Percentiles rank a stretch among this genome's conserved stretches.
These are phyloP conservation scores for Andrena marginata DNA, from an alignment of 2,888 invertebrate genomes.

Conservation along the genomic window DNA sequence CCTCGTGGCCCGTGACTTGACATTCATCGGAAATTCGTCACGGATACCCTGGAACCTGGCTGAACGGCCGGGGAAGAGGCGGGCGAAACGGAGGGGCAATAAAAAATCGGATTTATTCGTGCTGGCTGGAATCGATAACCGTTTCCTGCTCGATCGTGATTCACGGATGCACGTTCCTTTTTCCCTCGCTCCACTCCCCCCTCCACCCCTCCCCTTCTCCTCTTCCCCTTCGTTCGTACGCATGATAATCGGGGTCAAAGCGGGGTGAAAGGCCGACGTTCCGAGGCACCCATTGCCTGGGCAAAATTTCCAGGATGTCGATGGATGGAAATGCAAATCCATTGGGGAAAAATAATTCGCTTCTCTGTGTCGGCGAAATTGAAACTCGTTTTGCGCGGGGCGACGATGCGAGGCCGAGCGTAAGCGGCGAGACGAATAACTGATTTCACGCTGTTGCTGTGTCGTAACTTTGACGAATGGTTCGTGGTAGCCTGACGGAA, in stretches of 20 bases:
- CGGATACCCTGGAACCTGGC: slow-evolving; percentile 4
- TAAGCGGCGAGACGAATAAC: slow-evolving; percentile 18
- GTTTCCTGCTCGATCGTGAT: slow-evolving; percentile 38
- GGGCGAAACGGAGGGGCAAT: slow-evolving; percentile 11
- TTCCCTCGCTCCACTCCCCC: too few species aligned
- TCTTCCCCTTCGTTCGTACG: background rate
- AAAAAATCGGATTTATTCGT: slow-evolving; percentile 7
- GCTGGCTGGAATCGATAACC: slow-evolving; percentile 27
- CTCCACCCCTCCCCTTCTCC: background rate
- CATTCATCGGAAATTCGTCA: slow-evolving; percentile 17
- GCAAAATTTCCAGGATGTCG: slow-evolving; percentile 34
- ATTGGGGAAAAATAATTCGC: slow-evolving; percentile 43
- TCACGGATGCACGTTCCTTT: background rate
- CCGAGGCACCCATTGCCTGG: slow-evolving; percentile 25
- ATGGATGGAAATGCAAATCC: slow-evolving; percentile 23
- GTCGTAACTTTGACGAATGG: slow-evolving; percentile 44
- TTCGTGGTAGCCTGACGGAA: slow-evolving; percentile 15
- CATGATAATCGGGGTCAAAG: slow-evolving; percentile 45
- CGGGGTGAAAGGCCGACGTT: slow-evolving; percentile 24
- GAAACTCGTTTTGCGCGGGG: slow-evolving; percentile 38
- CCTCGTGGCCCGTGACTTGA: background rate
- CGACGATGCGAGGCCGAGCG: slow-evolving; percentile 17
- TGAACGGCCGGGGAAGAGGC: slow-evolving; percentile 1
- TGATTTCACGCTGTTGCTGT: slow-evolving; percentile 33
- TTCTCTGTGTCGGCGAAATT: slow-evolving; percentile 38